phyloP scores from a whole-genome alignment of 2,113 vertebrate species.

The Chlorodrepanis virens region DNA sequence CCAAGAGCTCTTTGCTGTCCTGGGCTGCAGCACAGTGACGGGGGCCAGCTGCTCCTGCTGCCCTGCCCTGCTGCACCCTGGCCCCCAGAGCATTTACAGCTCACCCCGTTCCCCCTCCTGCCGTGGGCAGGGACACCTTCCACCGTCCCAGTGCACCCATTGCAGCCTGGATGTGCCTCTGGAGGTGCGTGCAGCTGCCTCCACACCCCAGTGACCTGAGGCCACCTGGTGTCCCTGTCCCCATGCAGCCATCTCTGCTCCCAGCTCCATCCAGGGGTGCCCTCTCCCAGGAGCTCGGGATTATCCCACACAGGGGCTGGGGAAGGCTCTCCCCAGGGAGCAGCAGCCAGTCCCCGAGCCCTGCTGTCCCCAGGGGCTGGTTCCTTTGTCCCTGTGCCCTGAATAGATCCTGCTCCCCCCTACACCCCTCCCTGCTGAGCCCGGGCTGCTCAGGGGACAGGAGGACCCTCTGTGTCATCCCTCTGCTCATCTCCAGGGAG shows the following conservation, averaged over 20 bases:
- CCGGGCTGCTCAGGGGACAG: neutral
- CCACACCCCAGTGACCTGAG: neutral
- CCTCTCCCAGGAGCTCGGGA: neutral
- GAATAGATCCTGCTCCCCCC: neutral
- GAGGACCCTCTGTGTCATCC: neutral
- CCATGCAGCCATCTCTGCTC: neutral
- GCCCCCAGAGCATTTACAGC: neutral
- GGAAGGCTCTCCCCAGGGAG: neutral
- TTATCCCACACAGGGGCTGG: fast-evolving
- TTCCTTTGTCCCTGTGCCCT: neutral
- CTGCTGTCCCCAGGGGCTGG: neutral
- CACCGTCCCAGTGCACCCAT: neutral
- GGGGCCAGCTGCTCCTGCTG: fast-evolving
- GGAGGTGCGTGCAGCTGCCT: neutral
- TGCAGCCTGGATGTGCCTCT: neutral
- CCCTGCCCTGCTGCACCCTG: neutral
- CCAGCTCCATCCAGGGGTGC: neutral
- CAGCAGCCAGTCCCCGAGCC: neutral
- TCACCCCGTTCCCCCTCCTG: too few species aligned
- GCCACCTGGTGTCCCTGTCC: neutral
- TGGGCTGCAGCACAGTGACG: neutral
- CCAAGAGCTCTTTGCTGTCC: neutral
- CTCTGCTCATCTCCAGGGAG: neutral
- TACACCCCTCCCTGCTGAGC: neutral
- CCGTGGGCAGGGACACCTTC: neutral